These are phyloP conservation scores for Autographa gamma DNA, from an alignment of 2,888 invertebrate species.

Conservation along the genomic window DNA sequence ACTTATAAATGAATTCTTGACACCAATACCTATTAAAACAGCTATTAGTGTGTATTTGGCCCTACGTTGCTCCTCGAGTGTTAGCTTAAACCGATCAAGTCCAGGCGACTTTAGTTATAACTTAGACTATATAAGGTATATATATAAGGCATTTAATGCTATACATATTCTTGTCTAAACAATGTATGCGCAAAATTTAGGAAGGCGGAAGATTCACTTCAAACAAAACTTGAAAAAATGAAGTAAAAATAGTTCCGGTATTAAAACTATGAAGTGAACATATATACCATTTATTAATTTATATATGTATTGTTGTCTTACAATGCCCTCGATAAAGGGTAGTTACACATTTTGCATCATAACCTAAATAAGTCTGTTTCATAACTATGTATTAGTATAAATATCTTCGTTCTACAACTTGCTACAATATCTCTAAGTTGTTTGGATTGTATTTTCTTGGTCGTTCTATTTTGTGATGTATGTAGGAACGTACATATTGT, in stretches of 20 bases:
- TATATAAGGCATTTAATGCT: conserved; percentile 65
- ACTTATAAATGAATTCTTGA: conserved; percentile 3
- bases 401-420: not conserved
- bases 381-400: not conserved
- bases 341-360: not conserved
- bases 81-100: conserved; percentile 44
- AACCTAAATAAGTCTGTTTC: not conserved
- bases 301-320: not conserved
- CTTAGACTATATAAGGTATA: conserved; percentile 50
- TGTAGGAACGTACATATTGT: conserved; percentile 61
- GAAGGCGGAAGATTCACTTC: conserved; percentile 54
- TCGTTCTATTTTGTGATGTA: conserved; percentile 39
- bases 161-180: conserved; percentile 69
- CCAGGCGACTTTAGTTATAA: conserved; percentile 57
- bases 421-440: not conserved
- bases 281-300: not conserved
- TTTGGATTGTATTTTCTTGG: conserved; percentile 11
- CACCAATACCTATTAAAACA: not conserved
- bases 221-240: not conserved
- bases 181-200: conserved; percentile 60
- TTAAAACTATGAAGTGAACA: not conserved
- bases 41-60: conserved; percentile 22
- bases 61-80: conserved; percentile 32
- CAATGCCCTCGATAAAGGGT: not conserved
- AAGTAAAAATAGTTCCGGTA: not conserved